Evolutionary conservation across 2,888 invertebrate species (phyloP).

Genomic region (Melipona bicolor): DNA sequence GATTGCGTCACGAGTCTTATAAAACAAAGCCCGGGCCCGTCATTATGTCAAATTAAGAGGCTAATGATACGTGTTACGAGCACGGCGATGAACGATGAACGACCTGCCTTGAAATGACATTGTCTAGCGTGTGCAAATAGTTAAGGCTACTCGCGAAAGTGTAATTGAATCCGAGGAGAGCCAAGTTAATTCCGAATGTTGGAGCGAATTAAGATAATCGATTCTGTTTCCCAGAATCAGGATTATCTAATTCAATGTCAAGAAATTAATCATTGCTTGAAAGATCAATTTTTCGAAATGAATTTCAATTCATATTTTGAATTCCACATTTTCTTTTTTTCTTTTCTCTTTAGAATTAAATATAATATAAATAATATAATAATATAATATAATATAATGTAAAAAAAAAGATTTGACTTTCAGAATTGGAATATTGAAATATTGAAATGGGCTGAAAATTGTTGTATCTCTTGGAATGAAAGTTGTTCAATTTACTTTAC

Average conservation of each 20-base stretch:
- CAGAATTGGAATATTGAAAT: too few species aligned
- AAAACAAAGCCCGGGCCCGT: background rate
- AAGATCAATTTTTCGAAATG: background rate
- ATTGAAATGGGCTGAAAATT: too few species aligned
- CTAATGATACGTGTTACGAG: background rate
- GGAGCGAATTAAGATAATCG: background rate
- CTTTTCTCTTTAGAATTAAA: too few species aligned
- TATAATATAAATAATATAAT: too few species aligned
- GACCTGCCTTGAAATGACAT: constrained; percentile 3
- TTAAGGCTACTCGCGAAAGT: background rate
- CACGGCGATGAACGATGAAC: background rate
- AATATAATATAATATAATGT: too few species aligned
- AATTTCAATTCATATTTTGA: background rate
- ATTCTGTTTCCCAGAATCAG: background rate
- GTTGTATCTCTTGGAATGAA: background rate
- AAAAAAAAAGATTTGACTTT: too few species aligned
- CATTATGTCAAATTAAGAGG: constrained; percentile 13
- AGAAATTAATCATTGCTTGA: background rate
- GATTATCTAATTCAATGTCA: background rate
- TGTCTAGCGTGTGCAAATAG: too few species aligned
- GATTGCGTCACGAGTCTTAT: background rate
- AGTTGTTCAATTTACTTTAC: background rate
- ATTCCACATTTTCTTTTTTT: background rate
- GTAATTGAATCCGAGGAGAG: background rate
- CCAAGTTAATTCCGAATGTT: background rate